Base-by-base conservation (phyloP, 1,140 invertebrate species). In the Zaprionus capensis region DNA sequence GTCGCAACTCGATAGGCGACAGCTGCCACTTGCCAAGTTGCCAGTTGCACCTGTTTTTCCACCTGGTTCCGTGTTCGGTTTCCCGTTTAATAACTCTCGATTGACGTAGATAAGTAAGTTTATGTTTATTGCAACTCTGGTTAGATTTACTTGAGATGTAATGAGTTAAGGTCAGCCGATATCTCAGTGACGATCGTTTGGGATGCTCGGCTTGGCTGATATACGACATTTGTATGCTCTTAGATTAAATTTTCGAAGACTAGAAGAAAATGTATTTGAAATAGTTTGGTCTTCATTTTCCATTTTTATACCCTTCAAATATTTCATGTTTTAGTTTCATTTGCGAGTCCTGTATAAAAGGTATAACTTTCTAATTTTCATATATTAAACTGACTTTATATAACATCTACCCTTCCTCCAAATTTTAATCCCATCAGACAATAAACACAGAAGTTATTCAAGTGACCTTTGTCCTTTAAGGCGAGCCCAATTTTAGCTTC, bases 71-170 rank as follows among this genome's bases (percentile, higher is more conserved):
- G 46, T 12, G 20, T 51, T 51, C 46, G 46, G 20, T 24, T 51
- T 51, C 46, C 46, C 46, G 46, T 51, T 14, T 51, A 12, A 22
- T 11, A 51, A 51, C 46, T 51, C 46, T 24, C 17, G 17, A 24
- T 24, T 51, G 22, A 51, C 20, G 46, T 51, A 51, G 41, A 17
- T 46, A n/a, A 9, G n/a, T 46, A 1, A 7, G 7, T 6, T 44
- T 17, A 46, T 9, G n/a, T 46, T 46, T 46, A 46, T 17, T 46
- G 41, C 41, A 46, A 46, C 41, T 46, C n/a, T 46, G 41, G 31
- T 9, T 34, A 34, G 31, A 34, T 34, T 34, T 11, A 9, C 7
- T n/a, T 46, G n/a, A 46, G 41, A 46, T 46, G n/a, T 17, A 46
- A 17, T 9, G n/a, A 17, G 41, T 20, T 46, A 46, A 46, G 41